phyloP scores from a whole-genome alignment of 2,797 vertebrate genomes.

The Mus spretus region DNA sequence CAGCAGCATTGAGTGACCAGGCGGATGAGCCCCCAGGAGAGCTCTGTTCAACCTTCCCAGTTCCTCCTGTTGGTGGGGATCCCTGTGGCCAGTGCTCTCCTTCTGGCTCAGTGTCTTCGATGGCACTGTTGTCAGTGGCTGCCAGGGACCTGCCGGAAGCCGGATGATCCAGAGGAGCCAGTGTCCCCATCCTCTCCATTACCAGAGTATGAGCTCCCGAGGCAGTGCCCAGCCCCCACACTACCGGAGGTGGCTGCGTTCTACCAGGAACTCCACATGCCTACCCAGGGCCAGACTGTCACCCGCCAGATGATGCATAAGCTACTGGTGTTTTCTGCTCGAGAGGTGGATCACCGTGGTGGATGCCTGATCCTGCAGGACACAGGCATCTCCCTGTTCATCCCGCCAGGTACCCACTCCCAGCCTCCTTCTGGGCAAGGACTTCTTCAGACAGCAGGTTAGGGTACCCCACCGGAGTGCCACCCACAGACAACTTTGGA shows the following conservation, averaged over 20 bases:
- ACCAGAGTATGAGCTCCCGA: slow-evolving; percentile 40
- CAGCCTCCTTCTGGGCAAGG: fast-evolving
- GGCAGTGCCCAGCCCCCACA: not conserved
- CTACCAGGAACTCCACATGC: slow-evolving; percentile 80
- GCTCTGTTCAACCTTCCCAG: slow-evolving; percentile 59
- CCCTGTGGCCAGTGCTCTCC: slow-evolving; percentile 55
- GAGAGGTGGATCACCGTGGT: slow-evolving; percentile 77
- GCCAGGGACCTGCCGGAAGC: not conserved
- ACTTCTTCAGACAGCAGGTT: fast-evolving
- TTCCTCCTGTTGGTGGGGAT: slow-evolving; percentile 79
- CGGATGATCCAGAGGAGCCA: slow-evolving; percentile 33
- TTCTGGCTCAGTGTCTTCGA: slow-evolving; percentile 79
- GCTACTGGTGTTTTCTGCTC: slow-evolving; percentile 78
- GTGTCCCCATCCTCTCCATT: not conserved
- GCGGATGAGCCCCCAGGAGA: slow-evolving; percentile 76
- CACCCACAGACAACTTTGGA: not conserved
- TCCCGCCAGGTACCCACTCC: slow-evolving; percentile 76
- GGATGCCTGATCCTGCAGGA: slow-evolving; percentile 81
- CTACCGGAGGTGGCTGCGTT: slow-evolving; percentile 76
- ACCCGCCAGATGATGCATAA: slow-evolving; percentile 81
- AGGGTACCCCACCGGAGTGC: fast-evolving
- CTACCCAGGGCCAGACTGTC: slow-evolving; percentile 77
- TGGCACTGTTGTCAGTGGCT: slow-evolving; percentile 67
- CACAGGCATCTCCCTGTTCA: slow-evolving; percentile 79
- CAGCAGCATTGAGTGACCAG: not conserved